phyloP scores from a whole-genome alignment of 2,888 invertebrate genomes.

The Andrena haemorrhoa region DNA sequence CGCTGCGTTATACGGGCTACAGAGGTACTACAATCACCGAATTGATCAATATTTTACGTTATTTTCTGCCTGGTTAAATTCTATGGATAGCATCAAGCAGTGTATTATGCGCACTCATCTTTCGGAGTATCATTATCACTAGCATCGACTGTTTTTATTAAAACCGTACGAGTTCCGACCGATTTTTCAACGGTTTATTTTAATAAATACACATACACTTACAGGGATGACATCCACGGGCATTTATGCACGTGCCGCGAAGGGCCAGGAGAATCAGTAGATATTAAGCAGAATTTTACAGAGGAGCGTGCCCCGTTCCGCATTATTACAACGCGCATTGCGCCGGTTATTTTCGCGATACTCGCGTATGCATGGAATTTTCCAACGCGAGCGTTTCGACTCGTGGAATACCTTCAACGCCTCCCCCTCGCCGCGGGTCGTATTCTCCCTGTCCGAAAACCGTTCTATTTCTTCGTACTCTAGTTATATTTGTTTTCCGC shows the following conservation, averaged over 20 bases:
- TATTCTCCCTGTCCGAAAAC: conserved; percentile 24
- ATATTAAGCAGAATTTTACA: conserved; percentile 52
- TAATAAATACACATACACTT: conserved; percentile 12
- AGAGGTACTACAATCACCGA: conserved; percentile 1
- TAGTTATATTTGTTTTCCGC: background rate
- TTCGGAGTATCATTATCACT: conserved; percentile 14
- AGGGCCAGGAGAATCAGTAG: conserved; percentile 14
- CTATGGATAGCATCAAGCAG: background rate
- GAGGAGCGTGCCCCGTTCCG: background rate
- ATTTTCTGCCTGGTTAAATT: background rate
- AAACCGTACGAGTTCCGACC: background rate
- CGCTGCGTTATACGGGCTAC: background rate
- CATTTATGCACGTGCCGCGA: background rate
- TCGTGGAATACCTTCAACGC: conserved; percentile 43
- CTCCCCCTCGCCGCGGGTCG: background rate
- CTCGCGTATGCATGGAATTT: conserved; percentile 71
- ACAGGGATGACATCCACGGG: conserved; percentile 13
- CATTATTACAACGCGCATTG: conserved; percentile 45
- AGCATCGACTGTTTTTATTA: background rate
- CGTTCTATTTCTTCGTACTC: conserved; percentile 42
- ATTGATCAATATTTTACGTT: conserved; percentile 8
- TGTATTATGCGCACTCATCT: background rate
- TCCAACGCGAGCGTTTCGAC: conserved; percentile 58
- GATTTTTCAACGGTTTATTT: conserved; percentile 6
- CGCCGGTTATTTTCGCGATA: conserved; percentile 42